phyloP scores from a whole-genome alignment of 2,113 vertebrate genomes.

The Chlorodrepanis virens region DNA sequence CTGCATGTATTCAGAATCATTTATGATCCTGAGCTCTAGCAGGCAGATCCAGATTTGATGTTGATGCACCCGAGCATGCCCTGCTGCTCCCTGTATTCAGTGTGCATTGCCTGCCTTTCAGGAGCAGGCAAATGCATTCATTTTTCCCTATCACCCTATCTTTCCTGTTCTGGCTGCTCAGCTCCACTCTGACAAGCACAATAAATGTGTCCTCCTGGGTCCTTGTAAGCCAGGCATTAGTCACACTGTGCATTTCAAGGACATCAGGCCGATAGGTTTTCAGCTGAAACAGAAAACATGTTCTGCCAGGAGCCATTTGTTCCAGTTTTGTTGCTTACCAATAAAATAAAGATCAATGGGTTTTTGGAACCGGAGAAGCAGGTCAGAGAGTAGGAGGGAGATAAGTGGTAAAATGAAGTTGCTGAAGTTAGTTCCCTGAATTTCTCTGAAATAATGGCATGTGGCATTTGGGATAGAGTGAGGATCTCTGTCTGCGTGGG shows the following conservation, averaged over 20 bases:
- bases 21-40: neutral
- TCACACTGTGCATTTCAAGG: constrained; percentile 60
- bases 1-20: fast-evolving
- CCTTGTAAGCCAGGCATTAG: constrained; percentile 50
- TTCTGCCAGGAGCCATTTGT: constrained; percentile 55
- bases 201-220: constrained; percentile 50
- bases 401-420: constrained; percentile 13
- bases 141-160: constrained; percentile 19
- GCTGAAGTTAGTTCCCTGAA: neutral
- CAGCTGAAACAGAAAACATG: constrained; percentile 40
- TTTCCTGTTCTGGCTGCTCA: constrained; percentile 39
- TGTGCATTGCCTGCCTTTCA: neutral
- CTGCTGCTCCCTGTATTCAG: neutral
- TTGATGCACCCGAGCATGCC: neutral
- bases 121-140: neutral
- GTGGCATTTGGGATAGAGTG: neutral
- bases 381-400: constrained; percentile 32
- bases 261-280: constrained; percentile 34
- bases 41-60: neutral
- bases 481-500: neutral
- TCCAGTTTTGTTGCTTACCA: constrained; percentile 50
- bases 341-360: constrained; percentile 13
- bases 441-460: neutral
- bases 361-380: constrained; percentile 1
- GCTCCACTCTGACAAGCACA: constrained; percentile 44